Conservation (phyloP, 2,888 invertebrate species). For the Chrysolina americana region DNA sequence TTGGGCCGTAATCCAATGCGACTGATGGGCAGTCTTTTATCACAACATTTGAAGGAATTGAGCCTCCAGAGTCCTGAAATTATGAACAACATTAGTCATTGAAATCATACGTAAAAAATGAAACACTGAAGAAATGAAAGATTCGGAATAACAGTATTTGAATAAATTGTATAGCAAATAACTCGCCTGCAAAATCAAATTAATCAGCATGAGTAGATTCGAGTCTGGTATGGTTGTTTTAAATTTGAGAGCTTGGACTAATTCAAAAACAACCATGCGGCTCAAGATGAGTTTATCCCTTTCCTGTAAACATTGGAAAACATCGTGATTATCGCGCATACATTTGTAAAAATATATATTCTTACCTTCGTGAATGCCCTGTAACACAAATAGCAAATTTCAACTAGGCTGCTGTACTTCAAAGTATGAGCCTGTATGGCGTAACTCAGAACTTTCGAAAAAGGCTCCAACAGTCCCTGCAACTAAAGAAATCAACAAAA, state of each 20-base stretch:
- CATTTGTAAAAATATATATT: neutral
- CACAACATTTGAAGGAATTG: conserved; percentile 83
- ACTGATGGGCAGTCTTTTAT: conserved; percentile 72
- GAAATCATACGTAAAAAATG: conserved; percentile 21
- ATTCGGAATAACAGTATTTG: neutral
- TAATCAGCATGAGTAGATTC: conserved; percentile 92
- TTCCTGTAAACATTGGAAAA: conserved; percentile 73
- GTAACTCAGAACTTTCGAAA: conserved; percentile 94
- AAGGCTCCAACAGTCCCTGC: conserved; percentile 91
- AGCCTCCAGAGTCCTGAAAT: conserved; percentile 86
- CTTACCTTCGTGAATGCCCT: conserved; percentile 85
- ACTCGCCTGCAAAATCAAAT: conserved; percentile 84
- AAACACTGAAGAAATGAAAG: conserved; percentile 14
- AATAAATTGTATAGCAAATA: neutral
- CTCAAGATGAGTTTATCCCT: conserved; percentile 94
- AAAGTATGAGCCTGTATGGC: conserved; percentile 91
- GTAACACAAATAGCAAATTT: conserved; percentile 91
- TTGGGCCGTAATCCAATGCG: conserved; percentile 69
- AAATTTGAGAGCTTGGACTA: conserved; percentile 95
- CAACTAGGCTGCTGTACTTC: conserved; percentile 84
- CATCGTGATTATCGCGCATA: too few species aligned
- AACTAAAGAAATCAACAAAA: conserved; percentile 47
- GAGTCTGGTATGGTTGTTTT: conserved; percentile 95
- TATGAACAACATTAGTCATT: conserved; percentile 20
- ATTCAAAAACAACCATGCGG: conserved; percentile 92